Evolutionary conservation across 2,888 invertebrate species (phyloP).

Genomic region (Heliconius erato): DNA sequence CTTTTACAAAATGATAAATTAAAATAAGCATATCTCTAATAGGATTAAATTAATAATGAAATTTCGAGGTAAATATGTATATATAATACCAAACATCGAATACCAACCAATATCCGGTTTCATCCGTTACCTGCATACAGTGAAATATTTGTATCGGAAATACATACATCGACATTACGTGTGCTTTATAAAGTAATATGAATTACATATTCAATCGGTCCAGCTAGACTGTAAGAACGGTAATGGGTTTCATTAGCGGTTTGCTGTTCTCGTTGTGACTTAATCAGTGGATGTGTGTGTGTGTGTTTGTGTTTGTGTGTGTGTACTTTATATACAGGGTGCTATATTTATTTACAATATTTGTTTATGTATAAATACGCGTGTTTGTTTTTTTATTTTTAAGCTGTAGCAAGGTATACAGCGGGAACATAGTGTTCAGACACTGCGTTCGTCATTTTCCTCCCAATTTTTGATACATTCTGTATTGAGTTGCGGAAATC

Average conservation of each 20-base stretch:
- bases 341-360: no score
- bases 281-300: background rate
- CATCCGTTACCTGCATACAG: background rate
- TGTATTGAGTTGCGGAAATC: no score
- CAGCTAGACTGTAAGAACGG: conserved; percentile 17
- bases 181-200: conserved; percentile 9
- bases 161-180: background rate
- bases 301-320: no score
- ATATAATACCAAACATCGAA: conserved; percentile 10
- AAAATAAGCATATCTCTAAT: conserved; percentile 1
- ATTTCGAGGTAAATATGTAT: background rate
- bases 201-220: conserved; percentile 6
- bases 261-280: conserved; percentile 17
- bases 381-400: no score
- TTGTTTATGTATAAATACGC: no score
- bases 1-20: background rate
- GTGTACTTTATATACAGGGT: background rate
- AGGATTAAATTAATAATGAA: background rate
- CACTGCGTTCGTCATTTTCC: no score
- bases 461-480: no score
- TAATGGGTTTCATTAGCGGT: conserved; percentile 29
- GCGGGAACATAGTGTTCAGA: no score
- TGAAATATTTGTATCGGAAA: conserved; percentile 19
- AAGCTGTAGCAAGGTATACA: no score
- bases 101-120: conserved; percentile 23